Conservation (phyloP, 2,888 invertebrate genomes). For the Sarcophaga carnaria region DNA sequence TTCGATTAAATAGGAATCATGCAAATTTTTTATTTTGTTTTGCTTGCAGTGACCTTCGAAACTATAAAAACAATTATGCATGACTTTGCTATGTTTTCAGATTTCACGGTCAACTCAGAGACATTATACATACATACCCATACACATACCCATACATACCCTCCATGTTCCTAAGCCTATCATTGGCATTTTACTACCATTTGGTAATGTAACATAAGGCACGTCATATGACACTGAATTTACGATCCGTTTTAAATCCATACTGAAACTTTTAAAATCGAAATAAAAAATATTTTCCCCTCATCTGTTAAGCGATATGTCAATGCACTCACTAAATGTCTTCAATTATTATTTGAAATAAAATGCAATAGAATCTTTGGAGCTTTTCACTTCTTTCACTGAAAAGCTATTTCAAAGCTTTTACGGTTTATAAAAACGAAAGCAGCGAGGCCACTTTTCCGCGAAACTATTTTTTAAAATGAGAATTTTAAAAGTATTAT, state of each 20-base stretch:
- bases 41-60: background rate
- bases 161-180: constrained; percentile 91
- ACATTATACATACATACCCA: constrained; percentile 3
- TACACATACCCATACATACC: constrained; percentile 82
- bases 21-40: background rate
- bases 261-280: constrained; percentile 12
- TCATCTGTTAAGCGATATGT: background rate
- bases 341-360: constrained; percentile 8
- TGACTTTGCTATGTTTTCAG: constrained; percentile 31
- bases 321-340: constrained; percentile 14
- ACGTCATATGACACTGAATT: constrained; percentile 82
- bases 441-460: background rate
- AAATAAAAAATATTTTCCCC: background rate
- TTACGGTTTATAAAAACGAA: background rate
- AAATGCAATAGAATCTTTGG: constrained; percentile 4
- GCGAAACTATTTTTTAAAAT: background rate
- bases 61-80: constrained; percentile 7
- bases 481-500: background rate
- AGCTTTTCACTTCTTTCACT: constrained; percentile 31
- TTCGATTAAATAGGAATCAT: too few species aligned
- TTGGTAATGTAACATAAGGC: constrained; percentile 84
- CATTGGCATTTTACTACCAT: constrained; percentile 86
- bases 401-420: background rate
- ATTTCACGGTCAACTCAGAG: constrained; percentile 48
- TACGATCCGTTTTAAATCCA: constrained; percentile 24